A percentile compares a stretch with the other conserved stretches of the same genome.
phyloP scores from a whole-genome alignment of 2,888 invertebrate species.

The Blastobasis adustella region DNA sequence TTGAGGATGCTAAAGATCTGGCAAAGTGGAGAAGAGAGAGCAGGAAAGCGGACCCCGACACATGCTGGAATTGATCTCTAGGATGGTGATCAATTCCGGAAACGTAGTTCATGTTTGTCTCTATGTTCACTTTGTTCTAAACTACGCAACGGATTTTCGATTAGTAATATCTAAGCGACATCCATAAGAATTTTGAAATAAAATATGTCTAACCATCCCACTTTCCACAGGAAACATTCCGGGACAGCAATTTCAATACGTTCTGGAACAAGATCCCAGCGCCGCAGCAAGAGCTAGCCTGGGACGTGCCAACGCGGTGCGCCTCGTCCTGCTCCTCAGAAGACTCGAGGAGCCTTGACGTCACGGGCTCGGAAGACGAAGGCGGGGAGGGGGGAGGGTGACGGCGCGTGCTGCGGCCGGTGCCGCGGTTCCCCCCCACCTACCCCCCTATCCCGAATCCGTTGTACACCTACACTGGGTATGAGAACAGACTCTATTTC shows the following conservation, averaged over 20 bases:
- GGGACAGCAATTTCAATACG: slow-evolving; percentile 58
- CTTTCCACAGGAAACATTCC: slow-evolving; percentile 41
- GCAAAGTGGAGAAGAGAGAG: too few relatives aligned
- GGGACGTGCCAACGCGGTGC: slow-evolving; percentile 52
- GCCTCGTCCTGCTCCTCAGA: slow-evolving; percentile 62
- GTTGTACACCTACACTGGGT: slow-evolving; percentile 44
- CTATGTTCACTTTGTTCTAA: too few relatives aligned
- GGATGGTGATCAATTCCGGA: too few relatives aligned
- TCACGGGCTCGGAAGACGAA: slow-evolving; percentile 71
- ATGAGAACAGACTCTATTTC: slow-evolving; percentile 54
- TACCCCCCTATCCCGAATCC: slow-evolving; percentile 35
- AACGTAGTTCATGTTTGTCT: too few relatives aligned
- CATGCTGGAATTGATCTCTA: too few relatives aligned
- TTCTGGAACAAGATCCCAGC: slow-evolving; percentile 67
- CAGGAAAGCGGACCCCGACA: too few relatives aligned
- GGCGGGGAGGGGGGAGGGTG: slow-evolving; percentile 57
- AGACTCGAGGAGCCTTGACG: slow-evolving; percentile 66
- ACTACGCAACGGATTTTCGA: too few relatives aligned
- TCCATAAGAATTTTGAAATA: too few relatives aligned
- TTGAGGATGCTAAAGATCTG: too few relatives aligned
- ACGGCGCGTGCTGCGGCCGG: slow-evolving; percentile 68
- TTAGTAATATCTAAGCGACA: too few relatives aligned
- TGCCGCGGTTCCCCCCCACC: slow-evolving; percentile 65
- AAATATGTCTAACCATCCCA: neutral
- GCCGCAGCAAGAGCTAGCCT: slow-evolving; percentile 43